Percentiles rank a stretch among this genome's conserved stretches.
Conservation (phyloP, 2,888 invertebrate species). For the Lycaena phlaeas region DNA sequence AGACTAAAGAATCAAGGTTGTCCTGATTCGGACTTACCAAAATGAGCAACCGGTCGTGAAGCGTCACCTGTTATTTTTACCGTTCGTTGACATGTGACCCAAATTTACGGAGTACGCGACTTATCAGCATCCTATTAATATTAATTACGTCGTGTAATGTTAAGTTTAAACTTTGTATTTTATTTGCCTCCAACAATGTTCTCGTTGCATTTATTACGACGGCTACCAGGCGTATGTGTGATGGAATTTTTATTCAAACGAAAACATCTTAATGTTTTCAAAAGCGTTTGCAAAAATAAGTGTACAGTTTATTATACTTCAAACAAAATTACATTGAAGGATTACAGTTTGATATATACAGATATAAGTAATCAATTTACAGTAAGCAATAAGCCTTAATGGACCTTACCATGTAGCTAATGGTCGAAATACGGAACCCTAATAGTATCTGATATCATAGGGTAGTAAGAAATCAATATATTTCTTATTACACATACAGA, state of each 20-base stretch:
- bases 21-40: conserved; percentile 36
- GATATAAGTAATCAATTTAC: conserved; percentile 8
- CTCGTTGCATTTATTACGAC: not conserved
- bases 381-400: conserved; percentile 7
- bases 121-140: conserved; percentile 28
- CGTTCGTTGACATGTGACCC: conserved; percentile 39
- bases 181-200: not conserved
- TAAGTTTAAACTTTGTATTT: not conserved
- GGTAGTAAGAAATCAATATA: conserved; percentile 18
- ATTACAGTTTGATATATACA: conserved; percentile 1
- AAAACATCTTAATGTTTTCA: too few species aligned
- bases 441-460: conserved; percentile 17
- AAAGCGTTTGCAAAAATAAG: too few species aligned
- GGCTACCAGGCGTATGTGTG: too few species aligned
- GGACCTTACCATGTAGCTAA: conserved; percentile 2
- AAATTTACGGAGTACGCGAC: conserved; percentile 28
- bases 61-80: conserved; percentile 58
- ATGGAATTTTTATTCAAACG: too few species aligned
- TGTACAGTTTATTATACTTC: too few species aligned
- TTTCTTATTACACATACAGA: conserved; percentile 21
- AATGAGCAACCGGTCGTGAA: conserved; percentile 45
- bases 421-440: conserved; percentile 16
- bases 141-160: conserved; percentile 8
- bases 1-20: conserved; percentile 19
- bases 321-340: too few species aligned